phyloP scores from a whole-genome alignment of 2,888 invertebrate species.

The Epiblema foenella region DNA sequence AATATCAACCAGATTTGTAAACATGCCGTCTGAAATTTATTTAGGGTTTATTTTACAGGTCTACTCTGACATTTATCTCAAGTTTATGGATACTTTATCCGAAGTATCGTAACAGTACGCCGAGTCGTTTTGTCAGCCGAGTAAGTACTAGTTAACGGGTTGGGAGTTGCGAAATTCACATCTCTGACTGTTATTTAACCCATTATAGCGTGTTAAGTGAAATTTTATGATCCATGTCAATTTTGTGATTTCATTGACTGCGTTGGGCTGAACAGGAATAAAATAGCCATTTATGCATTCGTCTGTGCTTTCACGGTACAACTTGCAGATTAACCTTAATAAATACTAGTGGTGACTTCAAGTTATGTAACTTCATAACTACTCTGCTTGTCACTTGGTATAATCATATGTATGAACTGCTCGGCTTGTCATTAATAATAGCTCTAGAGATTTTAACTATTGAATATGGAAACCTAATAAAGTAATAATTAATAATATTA shows the following conservation, averaged over 20 bases:
- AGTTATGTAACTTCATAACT: not conserved
- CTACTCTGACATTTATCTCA: slow-evolving; percentile 29
- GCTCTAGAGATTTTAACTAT: no score
- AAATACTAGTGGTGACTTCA: not conserved
- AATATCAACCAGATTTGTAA: slow-evolving; percentile 5
- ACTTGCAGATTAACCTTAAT: not conserved
- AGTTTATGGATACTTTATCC: slow-evolving; percentile 40
- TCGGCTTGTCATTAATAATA: no score
- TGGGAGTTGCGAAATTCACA: slow-evolving; percentile 4
- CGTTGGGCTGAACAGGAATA: not conserved
- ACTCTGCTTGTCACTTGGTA: no score
- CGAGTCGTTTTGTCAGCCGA: slow-evolving; percentile 30
- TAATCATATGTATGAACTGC: no score
- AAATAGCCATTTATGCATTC: not conserved
- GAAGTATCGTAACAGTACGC: slow-evolving; percentile 29
- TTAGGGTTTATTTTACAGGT: slow-evolving; percentile 22
- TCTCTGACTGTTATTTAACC: slow-evolving; percentile 15
- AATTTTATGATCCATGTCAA: slow-evolving; percentile 30
- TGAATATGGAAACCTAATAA: no score
- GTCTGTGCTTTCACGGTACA: not conserved
- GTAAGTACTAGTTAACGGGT: slow-evolving; percentile 35
- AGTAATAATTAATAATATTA: no score
- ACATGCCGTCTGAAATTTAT: slow-evolving; percentile 24
- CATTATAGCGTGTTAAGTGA: slow-evolving; percentile 13
- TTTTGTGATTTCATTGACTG: slow-evolving; percentile 7